Base-by-base conservation (phyloP, 2,888 invertebrate genomes). In the Electrophaes corylata region DNA sequence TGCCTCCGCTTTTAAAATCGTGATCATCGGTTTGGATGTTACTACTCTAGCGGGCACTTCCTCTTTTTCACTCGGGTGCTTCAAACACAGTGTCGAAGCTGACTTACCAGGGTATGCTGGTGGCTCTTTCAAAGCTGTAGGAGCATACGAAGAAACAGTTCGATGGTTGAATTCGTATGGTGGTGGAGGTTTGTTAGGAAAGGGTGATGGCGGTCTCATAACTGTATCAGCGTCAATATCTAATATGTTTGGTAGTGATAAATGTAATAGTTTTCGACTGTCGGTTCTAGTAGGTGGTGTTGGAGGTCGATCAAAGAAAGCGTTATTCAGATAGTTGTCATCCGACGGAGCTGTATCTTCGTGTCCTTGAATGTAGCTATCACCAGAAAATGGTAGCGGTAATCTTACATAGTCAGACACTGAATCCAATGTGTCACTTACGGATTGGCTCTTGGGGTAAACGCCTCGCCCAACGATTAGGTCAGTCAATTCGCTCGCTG, bases 341-440 rank as follows among this genome's bases (percentile, higher is more conserved):
- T 93, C 93, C 1, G 93, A 92, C n/a, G 93, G 93, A 29, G 93
- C 93, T 10, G 93, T 93, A 65, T 93, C 93, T 76, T 93, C 92
- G 64, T 93, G 93, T 0, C 93, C 93, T 65, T 92, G 90, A 60
- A 93, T 86, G 72, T 93, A 93, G 76, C 93, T 93, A 67, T 93
- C 93, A 18, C 93, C 93, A 66, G 78, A 86, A 77, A 93, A 90
- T 0, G 93, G 92, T 49, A 93, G 71, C 1, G 95, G 94, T 75
- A 97, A 88, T 60, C 97, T 96, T 1, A 97, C 97, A 78, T 98
- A 98, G 81, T 98, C 97, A 23, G 96, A 97, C 73, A 97, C 96
- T 0, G 97, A 97, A 79, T 97, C 97, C 73, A 97, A 92, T 0
- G 96, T 97, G 67, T 95, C 95, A 72, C 97, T 96, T 37, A 97